A percentile compares a stretch with the other conserved stretches of the same genome.
These are phyloP conservation scores for Hymenopus coronatus DNA, from an alignment of 2,888 invertebrate species.

Conservation along the genomic window DNA sequence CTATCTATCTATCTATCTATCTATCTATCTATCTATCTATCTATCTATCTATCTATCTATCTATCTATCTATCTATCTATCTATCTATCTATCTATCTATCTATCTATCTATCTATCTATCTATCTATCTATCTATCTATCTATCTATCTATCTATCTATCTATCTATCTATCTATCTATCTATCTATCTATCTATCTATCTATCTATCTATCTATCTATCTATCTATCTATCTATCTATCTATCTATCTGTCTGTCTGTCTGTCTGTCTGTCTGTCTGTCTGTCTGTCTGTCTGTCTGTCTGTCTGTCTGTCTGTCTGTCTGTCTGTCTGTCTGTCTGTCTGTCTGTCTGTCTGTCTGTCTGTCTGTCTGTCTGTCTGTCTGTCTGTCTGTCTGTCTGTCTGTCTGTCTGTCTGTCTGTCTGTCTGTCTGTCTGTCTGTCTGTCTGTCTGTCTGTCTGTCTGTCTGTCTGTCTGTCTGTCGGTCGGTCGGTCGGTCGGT, in stretches of 20 bases:
- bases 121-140: too few species aligned
- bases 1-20: too few species aligned
- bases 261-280: neutral
- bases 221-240: neutral
- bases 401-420: neutral
- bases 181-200: neutral
- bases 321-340: neutral
- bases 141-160: neutral
- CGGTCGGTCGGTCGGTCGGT: too few species aligned
- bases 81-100: too few species aligned
- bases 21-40: too few species aligned
- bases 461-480: too few species aligned
- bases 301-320: neutral
- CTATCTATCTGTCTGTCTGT: too few species aligned
- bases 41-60: too few species aligned
- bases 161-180: neutral
- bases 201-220: neutral
- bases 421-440: neutral
- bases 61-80: too few species aligned
- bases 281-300: neutral
- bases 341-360: neutral
- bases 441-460: conserved; percentile 1
- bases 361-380: neutral
- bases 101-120: too few species aligned
- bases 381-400: neutral